Percentiles rank a stretch among this genome's conserved stretches.
Conservation (phyloP, 2,888 invertebrate species). For the Sesia apiformis region DNA sequence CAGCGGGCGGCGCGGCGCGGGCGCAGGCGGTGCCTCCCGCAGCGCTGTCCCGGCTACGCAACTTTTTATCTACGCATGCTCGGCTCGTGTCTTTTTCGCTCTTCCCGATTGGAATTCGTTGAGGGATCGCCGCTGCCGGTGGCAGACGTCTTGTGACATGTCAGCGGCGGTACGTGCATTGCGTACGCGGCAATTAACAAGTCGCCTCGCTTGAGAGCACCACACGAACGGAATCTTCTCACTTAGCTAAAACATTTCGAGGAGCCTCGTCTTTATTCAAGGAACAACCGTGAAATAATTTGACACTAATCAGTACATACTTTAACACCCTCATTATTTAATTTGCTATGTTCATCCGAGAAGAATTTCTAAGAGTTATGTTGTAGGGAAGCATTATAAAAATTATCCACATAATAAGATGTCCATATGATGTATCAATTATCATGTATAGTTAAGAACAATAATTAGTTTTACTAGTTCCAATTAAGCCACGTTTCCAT, state of each 20-base stretch:
- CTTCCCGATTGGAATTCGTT: constrained; percentile 70
- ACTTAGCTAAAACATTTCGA: constrained; percentile 32
- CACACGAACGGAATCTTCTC: constrained; percentile 37
- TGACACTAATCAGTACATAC: constrained; percentile 16
- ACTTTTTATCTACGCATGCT: constrained; percentile 64
- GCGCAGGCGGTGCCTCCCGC: constrained; percentile 33
- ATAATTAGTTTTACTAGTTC: no score
- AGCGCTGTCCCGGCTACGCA: constrained; percentile 55
- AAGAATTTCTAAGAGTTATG: no score
- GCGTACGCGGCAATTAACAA: constrained; percentile 68
- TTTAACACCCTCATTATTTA: constrained; percentile 19
- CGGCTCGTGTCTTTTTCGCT: constrained; percentile 73
- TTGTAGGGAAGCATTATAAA: no score
- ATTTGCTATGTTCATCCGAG: no score
- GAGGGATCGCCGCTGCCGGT: constrained; percentile 70
- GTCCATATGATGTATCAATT: no score
- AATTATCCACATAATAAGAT: no score
- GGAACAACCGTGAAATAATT: constrained; percentile 46
- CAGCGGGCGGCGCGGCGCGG: constrained; percentile 14
- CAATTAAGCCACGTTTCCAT: no score
- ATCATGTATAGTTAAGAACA: no score
- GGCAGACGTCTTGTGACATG: constrained; percentile 73
- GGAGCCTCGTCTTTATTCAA: constrained; percentile 50
- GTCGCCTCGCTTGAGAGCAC: constrained; percentile 33
- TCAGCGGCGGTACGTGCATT: constrained; percentile 61